phyloP scores from a whole-genome alignment of 2,113 vertebrate species.

The Nannospalax galili region DNA sequence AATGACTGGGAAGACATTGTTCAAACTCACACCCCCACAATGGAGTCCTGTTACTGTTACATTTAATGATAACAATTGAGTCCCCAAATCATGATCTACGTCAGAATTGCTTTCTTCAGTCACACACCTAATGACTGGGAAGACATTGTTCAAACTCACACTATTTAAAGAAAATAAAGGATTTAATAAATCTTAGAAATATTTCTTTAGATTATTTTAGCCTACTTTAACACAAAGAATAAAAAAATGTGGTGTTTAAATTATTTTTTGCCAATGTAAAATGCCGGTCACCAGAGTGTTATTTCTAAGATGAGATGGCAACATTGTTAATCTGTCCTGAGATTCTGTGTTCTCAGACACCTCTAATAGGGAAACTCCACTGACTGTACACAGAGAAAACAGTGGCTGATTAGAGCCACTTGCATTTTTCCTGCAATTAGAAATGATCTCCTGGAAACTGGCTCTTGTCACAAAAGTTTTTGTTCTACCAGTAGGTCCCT shows the following conservation, averaged over 20 bases:
- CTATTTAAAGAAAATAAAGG: neutral
- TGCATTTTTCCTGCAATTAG: constrained; percentile 30
- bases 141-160: no score
- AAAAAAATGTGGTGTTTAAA: neutral
- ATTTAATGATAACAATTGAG: no score
- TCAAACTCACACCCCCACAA: no score
- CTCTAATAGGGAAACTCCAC: neutral
- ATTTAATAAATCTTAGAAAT: neutral
- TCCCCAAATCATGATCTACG: no score
- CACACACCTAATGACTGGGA: no score
- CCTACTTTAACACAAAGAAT: neutral
- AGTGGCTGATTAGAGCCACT: neutral
- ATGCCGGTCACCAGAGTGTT: neutral
- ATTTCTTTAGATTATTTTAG: constrained; percentile 45
- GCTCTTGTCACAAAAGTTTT: constrained; percentile 9
- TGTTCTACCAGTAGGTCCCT: constrained; percentile 17
- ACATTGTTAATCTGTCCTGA: neutral
- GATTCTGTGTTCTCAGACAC: neutral
- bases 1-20: no score
- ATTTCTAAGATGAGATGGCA: neutral
- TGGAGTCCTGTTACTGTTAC: no score
- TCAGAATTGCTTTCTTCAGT: no score
- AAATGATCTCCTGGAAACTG: constrained; percentile 21
- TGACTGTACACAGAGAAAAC: neutral
- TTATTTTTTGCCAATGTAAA: neutral